Evolutionary conservation across 2,888 invertebrate species (phyloP), one percentile per base, ranked within the genome.

Genomic region (Pemphredon lugubris): DNA sequence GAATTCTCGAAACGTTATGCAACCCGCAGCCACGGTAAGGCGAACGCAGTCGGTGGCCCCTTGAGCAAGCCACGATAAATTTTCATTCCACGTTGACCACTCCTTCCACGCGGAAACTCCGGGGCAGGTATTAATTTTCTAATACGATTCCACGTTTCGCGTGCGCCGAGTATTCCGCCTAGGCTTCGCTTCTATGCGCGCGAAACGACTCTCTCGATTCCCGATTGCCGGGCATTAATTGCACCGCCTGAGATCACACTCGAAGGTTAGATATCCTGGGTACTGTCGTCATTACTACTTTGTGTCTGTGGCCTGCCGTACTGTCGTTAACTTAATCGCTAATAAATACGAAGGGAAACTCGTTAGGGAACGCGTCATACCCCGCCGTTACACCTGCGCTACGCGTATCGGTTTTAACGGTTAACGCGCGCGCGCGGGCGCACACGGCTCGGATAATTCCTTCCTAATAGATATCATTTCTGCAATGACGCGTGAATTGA

Each of bases 11-110:
- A 70, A 73, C 60, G 72, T 82, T 84, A 74, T 59, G 81, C 79
- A 83, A 83, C 64, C n/a, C n/a, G n/a, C n/a, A n/a, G 44, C 51
- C 40, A 59, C 34, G 67, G n/a, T n/a, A 71, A 73, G 76, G 77
- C 65, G 45, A 57, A 60, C 50, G 59, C 60, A 42, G 50, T n/a
- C 63, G 59, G 68, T 68, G 68, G 42, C 55, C 64, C 66, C 59
- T 73, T 51, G 68, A 64, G 61, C 69, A 42, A 77, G 73, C 76
- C 73, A 74, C 81, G 79, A 86, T 85, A 84, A 86, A 86, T 86
- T 84, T 84, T 83, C 84, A 85, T 86, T 83, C 81, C 83, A 71
- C 78, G 74, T 73, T 75, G 82, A 82, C 82, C 86, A 81, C 84
- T 83, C 77, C 82, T 81, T 75, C 73, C 68, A 74, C 70, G 66